A percentile compares a stretch with the other conserved stretches of the same genome.
Evolutionary conservation across 2,113 vertebrate species (phyloP).

Genomic region (Mohoua ochrocephala): DNA sequence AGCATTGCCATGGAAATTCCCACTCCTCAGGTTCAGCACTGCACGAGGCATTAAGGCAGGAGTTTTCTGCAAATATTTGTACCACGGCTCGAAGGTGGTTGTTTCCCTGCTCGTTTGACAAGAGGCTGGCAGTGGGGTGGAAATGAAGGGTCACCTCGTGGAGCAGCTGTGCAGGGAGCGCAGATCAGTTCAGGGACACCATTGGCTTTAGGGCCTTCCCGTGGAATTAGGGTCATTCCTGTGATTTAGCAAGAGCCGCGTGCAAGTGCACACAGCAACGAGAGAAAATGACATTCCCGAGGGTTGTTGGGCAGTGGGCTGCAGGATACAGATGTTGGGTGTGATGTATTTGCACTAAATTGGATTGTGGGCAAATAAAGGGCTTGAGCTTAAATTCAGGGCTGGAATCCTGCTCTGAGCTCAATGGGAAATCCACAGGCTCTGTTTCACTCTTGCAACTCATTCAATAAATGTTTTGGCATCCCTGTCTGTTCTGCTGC

Average conservation of each 20-base stretch:
- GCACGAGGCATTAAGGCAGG: background rate
- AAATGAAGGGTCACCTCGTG: background rate
- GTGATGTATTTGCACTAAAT: background rate
- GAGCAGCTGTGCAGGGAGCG: background rate
- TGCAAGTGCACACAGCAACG: background rate
- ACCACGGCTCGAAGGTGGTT: rapidly evolving
- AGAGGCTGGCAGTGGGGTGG: background rate
- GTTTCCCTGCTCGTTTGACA: background rate
- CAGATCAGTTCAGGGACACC: background rate
- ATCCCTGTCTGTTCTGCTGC: background rate
- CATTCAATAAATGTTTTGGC: background rate
- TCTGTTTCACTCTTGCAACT: background rate
- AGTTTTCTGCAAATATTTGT: background rate
- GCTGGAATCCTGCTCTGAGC: background rate
- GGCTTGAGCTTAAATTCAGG: background rate
- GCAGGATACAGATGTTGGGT: background rate
- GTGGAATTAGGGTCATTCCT: background rate
- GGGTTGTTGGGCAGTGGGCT: background rate
- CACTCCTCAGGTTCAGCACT: rapidly evolving
- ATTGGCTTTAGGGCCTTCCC: background rate
- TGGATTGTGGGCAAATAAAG: background rate
- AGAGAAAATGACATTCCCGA: background rate
- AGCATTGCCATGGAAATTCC: rapidly evolving
- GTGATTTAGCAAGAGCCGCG: background rate
- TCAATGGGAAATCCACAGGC: background rate